Base-by-base conservation (phyloP, 2,888 invertebrate genomes). In the Euclidia mi region DNA sequence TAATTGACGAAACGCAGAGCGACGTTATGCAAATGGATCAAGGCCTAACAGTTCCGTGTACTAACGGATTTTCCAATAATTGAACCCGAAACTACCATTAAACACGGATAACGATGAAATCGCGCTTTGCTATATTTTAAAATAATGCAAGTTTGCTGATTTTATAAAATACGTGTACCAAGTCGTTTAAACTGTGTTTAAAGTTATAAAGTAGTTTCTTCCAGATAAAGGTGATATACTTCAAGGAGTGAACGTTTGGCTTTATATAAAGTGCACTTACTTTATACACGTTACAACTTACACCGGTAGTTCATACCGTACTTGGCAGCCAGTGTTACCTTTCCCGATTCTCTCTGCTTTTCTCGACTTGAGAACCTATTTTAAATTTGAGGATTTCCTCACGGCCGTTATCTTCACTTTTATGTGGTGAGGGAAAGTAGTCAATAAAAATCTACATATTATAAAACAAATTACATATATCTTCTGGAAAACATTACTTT, bases 51-150 rank as follows among this genome's bases (percentile, higher is more conserved):
- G 62, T 63, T 72, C 76, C 67, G 69, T 56, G 62, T 61, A 52
- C 70, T 63, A 77, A 82, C 79, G 60, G 76, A 79, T 83, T 88
- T 86, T 78, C 85, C 85, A 74, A 84, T 88, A 88, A 88, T 85
- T 81, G 78, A 65, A 72, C 61, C 76, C 61, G 80, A 83, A 81
- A 79, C 76, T 78, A 64, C 65, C 65, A 60, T 55, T 53, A 53
- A 57, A 50, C 65, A 63, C 40, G 43, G 42, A 45, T 42, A 15
- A 53, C 48, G 32, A 6, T 40, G 18, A 14, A 31, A 40, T 37
- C 55, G 28, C 38, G 25, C 29, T 46, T 34, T 31, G 14, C 38
- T 40, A 58, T 57, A 31, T 17, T 38, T 45, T 34, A 18, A 32
- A 12, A 11, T n/a, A 31, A 32, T 17, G 12, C 2, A 14, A 34